Conservation (phyloP, 2,797 vertebrate genomes). For the Enteromius fasciolatus region DNA sequence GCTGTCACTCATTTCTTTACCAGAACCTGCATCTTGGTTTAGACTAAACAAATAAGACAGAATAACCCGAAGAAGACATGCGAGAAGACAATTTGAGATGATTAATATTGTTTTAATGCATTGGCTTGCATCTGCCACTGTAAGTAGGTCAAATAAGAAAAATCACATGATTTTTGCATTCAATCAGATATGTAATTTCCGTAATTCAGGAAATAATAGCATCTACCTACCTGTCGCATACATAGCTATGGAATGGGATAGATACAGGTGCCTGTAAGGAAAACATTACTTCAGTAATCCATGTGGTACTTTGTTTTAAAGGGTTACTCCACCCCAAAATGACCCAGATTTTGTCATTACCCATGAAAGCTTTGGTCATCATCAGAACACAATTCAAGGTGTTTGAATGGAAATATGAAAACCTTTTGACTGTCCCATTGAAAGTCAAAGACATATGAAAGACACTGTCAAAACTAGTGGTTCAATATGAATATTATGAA, state of each 20-base stretch:
- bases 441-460: no score
- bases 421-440: no score
- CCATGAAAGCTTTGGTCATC: no score
- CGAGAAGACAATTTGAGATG: neutral
- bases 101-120: neutral
- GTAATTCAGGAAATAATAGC: neutral
- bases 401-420: no score
- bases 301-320: neutral
- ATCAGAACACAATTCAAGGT: no score
- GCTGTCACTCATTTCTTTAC: constrained; percentile 93
- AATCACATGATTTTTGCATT: neutral
- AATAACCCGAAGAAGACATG: neutral
- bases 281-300: constrained; percentile 25
- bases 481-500: no score
- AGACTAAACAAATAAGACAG: constrained; percentile 65
- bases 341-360: no score
- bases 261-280: constrained; percentile 69
- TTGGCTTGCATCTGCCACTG: neutral
- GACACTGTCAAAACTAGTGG: no score
- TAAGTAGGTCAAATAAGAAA: neutral
- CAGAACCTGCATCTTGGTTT: constrained; percentile 87
- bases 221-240: constrained; percentile 75
- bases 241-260: constrained; percentile 68
- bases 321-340: no score
- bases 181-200: neutral